A percentile compares a stretch with the other conserved stretches of the same genome.
Evolutionary conservation across 1,140 invertebrate genomes (phyloP).

Genomic region (Zaprionus ghesquierei): DNA sequence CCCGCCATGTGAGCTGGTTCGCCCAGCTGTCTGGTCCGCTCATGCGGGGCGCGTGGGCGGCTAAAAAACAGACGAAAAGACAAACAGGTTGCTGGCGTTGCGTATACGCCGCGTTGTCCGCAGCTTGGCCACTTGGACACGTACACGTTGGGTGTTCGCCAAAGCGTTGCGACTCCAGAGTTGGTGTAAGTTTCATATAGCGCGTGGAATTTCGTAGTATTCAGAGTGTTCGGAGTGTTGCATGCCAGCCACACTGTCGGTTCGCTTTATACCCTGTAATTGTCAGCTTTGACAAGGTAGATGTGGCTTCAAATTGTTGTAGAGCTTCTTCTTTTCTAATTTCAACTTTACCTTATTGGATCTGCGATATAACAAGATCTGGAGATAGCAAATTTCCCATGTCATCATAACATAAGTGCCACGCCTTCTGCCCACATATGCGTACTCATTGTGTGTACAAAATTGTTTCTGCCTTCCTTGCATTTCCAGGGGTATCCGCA

Average conservation of each 20-base stretch:
- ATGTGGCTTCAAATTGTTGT: no score
- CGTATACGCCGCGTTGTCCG: slow-evolving; percentile 60
- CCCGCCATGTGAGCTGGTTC: slow-evolving; percentile 1
- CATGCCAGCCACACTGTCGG: slow-evolving; percentile 22
- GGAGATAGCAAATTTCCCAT: no score
- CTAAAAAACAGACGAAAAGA: slow-evolving; percentile 34
- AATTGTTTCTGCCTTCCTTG: no score
- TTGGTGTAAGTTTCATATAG: slow-evolving; percentile 55
- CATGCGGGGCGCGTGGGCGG: slow-evolving; percentile 52
- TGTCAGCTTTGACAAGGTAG: neutral
- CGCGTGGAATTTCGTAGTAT: slow-evolving; percentile 60
- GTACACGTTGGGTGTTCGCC: slow-evolving; percentile 7
- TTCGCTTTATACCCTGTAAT: neutral
- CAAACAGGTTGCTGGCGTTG: slow-evolving; percentile 66
- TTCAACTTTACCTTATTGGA: no score
- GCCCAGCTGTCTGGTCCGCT: slow-evolving; percentile 32
- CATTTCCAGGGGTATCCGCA: neutral
- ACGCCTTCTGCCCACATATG: no score
- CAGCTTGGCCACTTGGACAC: slow-evolving; percentile 9
- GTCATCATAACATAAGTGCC: no score
- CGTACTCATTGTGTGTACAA: no score
- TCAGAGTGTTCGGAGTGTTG: slow-evolving; percentile 46
- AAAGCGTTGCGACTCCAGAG: slow-evolving; percentile 36
- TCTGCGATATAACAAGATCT: no score
- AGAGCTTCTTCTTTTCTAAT: no score